Conservation (phyloP, 1,140 invertebrate species). For the Neelides sp. region DNA sequence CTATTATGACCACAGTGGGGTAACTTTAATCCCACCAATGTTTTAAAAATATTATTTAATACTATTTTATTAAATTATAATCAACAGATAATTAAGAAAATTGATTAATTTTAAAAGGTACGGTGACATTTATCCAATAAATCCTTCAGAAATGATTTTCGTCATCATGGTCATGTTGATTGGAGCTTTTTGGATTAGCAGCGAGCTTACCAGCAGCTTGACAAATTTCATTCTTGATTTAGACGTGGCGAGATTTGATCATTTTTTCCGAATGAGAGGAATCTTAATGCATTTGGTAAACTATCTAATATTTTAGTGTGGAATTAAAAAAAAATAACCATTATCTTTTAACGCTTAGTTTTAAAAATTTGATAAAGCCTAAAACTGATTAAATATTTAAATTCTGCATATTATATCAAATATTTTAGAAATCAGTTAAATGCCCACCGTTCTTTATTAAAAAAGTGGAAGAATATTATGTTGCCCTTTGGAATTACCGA, state of each 20-base stretch:
- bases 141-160: conserved; percentile 16
- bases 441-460: conserved; percentile 9
- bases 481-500: conserved; percentile 25
- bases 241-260: conserved; percentile 28
- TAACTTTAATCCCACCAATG: conserved; percentile 1
- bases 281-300: conserved; percentile 17
- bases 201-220: conserved; percentile 18
- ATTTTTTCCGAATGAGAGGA: conserved; percentile 16
- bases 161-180: conserved; percentile 23
- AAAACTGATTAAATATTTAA: background rate
- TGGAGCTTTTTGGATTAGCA: conserved; percentile 19
- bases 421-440: conserved; percentile 4
- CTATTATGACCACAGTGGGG: conserved; percentile 26
- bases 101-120: conserved; percentile 11
- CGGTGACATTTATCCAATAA: conserved; percentile 15
- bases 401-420: background rate
- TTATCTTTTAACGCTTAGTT: background rate
- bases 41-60: background rate
- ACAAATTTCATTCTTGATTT: conserved; percentile 19
- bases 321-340: background rate
- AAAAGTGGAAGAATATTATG: conserved; percentile 27
- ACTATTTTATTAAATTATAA: background rate
- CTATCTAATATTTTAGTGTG: background rate
- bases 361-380: background rate
- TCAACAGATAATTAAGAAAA: background rate